Conservation (phyloP, 2,888 invertebrate species). For the Periphyllus acericola region DNA sequence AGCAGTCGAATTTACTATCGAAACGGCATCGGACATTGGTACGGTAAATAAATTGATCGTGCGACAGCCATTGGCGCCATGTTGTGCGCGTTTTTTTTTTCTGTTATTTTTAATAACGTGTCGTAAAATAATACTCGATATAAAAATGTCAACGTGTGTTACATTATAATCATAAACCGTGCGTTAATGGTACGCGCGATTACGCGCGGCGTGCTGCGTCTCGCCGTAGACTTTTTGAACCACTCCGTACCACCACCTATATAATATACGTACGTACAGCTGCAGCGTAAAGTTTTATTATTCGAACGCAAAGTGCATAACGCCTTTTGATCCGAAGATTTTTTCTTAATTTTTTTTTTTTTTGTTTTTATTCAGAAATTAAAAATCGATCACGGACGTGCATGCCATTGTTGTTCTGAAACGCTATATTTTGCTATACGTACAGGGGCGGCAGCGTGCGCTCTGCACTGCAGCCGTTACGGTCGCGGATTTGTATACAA, state of each 20-base stretch:
- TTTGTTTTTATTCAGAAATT: constrained; percentile 16
- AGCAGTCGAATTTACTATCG: neutral
- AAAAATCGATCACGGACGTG: constrained; percentile 32
- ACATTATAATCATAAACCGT: neutral
- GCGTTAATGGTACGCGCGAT: neutral
- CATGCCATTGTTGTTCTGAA: neutral
- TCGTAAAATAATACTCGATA: constrained; percentile 6
- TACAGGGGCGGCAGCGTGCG: neutral
- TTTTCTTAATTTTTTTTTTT: too few species aligned
- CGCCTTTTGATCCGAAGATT: neutral
- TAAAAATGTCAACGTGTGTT: constrained; percentile 1
- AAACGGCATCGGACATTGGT: neutral
- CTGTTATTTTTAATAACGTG: neutral
- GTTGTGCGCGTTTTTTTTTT: neutral
- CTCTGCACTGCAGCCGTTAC: constrained; percentile 12
- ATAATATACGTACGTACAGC: too few species aligned
- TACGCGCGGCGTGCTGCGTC: too few species aligned
- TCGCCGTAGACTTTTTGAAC: too few species aligned
- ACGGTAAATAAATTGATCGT: neutral
- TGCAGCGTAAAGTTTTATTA: neutral
- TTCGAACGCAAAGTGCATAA: neutral
- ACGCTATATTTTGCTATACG: neutral
- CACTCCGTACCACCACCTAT: too few species aligned
- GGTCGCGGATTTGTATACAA: constrained; percentile 39
- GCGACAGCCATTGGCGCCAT: neutral